These are phyloP conservation scores for Laterallus jamaicensis DNA, from an alignment of 2,113 vertebrate species.

Conservation along the genomic window DNA sequence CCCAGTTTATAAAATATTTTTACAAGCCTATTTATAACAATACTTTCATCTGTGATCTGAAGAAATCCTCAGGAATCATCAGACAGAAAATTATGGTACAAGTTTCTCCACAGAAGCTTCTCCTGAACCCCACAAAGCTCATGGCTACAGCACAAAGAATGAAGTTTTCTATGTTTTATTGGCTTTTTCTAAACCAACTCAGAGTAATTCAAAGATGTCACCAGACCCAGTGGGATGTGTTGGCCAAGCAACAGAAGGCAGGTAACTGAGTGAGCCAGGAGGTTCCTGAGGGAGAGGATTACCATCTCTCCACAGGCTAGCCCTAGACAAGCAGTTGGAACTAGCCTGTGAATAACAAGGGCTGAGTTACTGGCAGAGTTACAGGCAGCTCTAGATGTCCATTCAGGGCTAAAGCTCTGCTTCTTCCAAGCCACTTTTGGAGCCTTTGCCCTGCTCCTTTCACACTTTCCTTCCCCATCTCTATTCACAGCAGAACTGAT, in stretches of 20 bases:
- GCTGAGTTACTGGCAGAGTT: neutral
- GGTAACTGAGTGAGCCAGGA: neutral
- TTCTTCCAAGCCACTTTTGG: neutral
- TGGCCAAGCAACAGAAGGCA: neutral
- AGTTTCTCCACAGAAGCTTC: neutral
- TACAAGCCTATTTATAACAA: neutral
- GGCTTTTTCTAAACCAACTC: neutral
- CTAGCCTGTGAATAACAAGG: neutral
- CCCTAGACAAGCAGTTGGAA: neutral
- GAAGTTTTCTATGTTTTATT: accelerated
- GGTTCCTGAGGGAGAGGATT: neutral
- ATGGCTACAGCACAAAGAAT: neutral
- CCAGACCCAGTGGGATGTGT: neutral
- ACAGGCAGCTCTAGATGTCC: neutral
- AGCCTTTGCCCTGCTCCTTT: neutral
- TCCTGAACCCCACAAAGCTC: neutral
- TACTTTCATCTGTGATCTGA: neutral
- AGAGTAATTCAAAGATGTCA: neutral
- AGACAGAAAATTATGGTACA: neutral
- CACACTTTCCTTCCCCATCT: neutral
- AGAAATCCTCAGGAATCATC: neutral
- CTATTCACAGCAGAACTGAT: neutral
- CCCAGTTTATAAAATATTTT: neutral
- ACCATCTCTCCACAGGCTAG: neutral
- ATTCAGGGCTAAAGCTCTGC: neutral